Percentiles rank a stretch among this genome's conserved stretches.
Evolutionary conservation across 2,888 invertebrate species (phyloP).

Genomic region (Lepas anatifera): DNA sequence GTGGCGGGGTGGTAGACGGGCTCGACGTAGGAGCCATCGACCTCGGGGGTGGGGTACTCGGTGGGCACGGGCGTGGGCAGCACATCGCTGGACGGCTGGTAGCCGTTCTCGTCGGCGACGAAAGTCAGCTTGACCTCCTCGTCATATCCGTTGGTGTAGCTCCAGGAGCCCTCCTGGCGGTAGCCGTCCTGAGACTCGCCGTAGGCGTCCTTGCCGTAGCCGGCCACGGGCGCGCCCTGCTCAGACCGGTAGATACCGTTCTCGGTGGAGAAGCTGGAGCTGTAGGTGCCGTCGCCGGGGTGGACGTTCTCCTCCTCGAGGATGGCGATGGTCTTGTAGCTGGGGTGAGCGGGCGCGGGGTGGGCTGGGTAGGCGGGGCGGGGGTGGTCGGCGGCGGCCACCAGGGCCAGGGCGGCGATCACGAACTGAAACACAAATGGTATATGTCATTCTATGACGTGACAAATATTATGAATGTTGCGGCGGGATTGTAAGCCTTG

Average conservation of each 20-base stretch:
- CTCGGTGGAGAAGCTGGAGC: not conserved
- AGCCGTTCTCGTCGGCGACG: not conserved
- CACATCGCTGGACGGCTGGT: not conserved
- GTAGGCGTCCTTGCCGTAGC: not conserved
- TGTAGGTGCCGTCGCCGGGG: not conserved
- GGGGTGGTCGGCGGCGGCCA: not conserved
- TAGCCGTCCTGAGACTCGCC: not conserved
- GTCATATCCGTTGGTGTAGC: not conserved
- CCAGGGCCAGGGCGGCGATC: not conserved
- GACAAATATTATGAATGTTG: no score
- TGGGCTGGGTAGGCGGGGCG: not conserved
- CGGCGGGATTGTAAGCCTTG: no score
- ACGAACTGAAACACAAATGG: not conserved
- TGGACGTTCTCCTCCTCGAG: not conserved
- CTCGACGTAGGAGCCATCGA: not conserved
- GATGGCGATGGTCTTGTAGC: not conserved
- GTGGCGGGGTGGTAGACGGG: not conserved
- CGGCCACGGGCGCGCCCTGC: not conserved
- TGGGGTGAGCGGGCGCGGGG: not conserved
- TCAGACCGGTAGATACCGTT: not conserved
- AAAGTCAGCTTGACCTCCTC: not conserved
- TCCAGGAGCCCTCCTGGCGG: not conserved
- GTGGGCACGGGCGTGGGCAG: not conserved
- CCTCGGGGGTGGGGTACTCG: not conserved
- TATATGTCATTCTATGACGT: no score